These are phyloP conservation scores for Caranx melampygus DNA, from an alignment of 2,113 vertebrate genomes.

Conservation along the genomic window DNA sequence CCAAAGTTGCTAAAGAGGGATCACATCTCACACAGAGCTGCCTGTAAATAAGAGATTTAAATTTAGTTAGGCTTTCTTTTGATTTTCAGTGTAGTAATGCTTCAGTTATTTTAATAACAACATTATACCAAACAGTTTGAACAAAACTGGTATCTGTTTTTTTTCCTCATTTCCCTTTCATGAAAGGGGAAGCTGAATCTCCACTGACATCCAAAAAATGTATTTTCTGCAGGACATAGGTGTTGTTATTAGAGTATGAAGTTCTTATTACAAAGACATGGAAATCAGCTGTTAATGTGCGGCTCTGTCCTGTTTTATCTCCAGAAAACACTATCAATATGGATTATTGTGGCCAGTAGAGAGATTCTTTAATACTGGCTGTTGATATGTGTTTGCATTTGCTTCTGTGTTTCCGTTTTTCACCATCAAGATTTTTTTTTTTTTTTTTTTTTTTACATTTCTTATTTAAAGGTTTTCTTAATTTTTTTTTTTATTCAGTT, in stretches of 20 bases:
- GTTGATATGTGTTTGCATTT: conserved; percentile 45
- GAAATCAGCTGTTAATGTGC: conserved; percentile 31
- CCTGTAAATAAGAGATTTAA: conserved; percentile 69
- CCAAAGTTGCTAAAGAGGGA: conserved; percentile 58
- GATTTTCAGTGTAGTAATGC: conserved; percentile 36
- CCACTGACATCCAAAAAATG: background rate
- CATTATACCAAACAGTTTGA: conserved; percentile 32
- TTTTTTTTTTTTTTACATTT: conserved; percentile 48
- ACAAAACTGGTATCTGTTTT: background rate
- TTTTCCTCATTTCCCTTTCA: background rate
- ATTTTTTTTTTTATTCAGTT: conserved; percentile 34
- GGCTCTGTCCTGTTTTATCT: conserved; percentile 42
- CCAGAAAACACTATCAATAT: conserved; percentile 41
- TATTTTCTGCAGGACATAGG: conserved; percentile 25
- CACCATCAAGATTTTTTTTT: conserved; percentile 14
- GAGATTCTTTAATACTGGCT: conserved; percentile 40
- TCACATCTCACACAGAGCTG: conserved; percentile 60
- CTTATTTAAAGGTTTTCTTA: conserved; percentile 70
- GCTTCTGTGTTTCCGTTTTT: conserved; percentile 45
- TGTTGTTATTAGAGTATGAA: conserved; percentile 46
- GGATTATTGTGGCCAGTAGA: conserved; percentile 30
- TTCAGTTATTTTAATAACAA: conserved; percentile 45
- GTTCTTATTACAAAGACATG: conserved; percentile 28
- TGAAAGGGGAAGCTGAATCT: conserved; percentile 25
- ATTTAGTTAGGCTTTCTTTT: conserved; percentile 39